Evolutionary conservation across 2,797 vertebrate species (phyloP), one percentile per base, ranked within the genome.

Genomic region (Tinamus major): DNA sequence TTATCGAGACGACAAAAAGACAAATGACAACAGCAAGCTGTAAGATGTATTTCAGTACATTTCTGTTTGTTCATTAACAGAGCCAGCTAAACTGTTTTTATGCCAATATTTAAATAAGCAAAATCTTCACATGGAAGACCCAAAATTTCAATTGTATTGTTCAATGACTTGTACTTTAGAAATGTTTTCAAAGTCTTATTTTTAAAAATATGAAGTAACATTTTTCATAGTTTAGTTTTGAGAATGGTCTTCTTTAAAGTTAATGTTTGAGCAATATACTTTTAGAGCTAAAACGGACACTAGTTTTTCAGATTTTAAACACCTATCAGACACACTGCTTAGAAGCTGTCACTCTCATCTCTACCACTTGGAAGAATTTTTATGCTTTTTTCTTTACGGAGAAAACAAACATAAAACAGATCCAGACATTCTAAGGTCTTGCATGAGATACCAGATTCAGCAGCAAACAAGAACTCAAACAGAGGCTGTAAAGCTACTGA

Each of bases 21-120:
- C 17, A 6, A 93, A 91, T 63, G 91, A 69, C 56, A 92, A 92
- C 95, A 90, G 76, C 81, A 97, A 96, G 96, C 93, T 87, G 82
- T 89, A 94, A 95, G 93, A 77, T 85, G 92, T 68, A 95, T 93
- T 96, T 87, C 89, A 95, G 95, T 94, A 95, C 92, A 87, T 58
- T 92, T 91, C n/a, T 64, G 13, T 21, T 65, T 88, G 82, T 71
- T 90, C n/a, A 37, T 70, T 90, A 26, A 9, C 2, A 53, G 76
- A 6, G n/a, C 23, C 42, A 72, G 21, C 23, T 83, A 55, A 65
- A 18, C 35, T 48, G 13, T 7, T 72, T 19, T 58, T 67, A 68
- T n/a, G 72, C 2, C 3, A 84, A 69, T 63, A 84, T 8, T 33
- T 33, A 61, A 46, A 69, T 2, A 62, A 74, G 75, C 1, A 71